Percentiles rank a stretch among this genome's conserved stretches.
Conservation (phyloP, 2,888 invertebrate species). For the Andrena fulva region DNA sequence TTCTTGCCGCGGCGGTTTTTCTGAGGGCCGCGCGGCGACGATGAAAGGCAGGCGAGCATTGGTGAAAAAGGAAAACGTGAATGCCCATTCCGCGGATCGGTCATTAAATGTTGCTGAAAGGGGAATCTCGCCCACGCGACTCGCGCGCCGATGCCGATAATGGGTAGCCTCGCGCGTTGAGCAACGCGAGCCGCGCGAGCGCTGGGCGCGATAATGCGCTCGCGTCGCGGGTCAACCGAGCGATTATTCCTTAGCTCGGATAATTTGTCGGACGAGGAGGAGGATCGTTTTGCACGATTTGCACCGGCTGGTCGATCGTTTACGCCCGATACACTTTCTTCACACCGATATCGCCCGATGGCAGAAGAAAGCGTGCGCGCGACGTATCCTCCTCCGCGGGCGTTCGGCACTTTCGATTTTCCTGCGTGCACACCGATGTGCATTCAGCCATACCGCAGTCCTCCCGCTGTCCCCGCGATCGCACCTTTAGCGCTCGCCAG, state of each 20-base stretch:
- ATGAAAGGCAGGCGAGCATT: background rate
- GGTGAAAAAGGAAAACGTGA: conserved; percentile 17
- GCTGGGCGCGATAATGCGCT: conserved; percentile 37
- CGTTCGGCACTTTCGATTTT: conserved; percentile 12
- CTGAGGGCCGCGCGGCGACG: background rate
- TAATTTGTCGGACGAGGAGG: conserved; percentile 26
- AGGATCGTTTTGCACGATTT: background rate
- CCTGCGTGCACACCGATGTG: background rate
- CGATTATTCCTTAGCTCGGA: conserved; percentile 37
- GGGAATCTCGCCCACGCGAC: conserved; percentile 58
- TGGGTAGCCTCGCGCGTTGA: conserved; percentile 56
- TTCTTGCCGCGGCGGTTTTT: conserved; percentile 15
- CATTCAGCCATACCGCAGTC: background rate
- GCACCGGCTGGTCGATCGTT: background rate
- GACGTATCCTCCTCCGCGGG: background rate
- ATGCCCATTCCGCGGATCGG: conserved; percentile 35
- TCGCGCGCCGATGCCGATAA: conserved; percentile 62
- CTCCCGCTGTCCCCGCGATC: background rate
- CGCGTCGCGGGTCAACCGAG: conserved; percentile 49
- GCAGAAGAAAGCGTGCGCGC: conserved; percentile 15
- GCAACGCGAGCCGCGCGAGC: conserved; percentile 52
- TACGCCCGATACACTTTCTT: conserved; percentile 22
- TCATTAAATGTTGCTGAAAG: conserved; percentile 53
- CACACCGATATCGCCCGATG: background rate
- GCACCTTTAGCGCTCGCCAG: conserved; percentile 9